Base-by-base conservation (phyloP, 2,888 invertebrate genomes). In the Theretra japonica region DNA sequence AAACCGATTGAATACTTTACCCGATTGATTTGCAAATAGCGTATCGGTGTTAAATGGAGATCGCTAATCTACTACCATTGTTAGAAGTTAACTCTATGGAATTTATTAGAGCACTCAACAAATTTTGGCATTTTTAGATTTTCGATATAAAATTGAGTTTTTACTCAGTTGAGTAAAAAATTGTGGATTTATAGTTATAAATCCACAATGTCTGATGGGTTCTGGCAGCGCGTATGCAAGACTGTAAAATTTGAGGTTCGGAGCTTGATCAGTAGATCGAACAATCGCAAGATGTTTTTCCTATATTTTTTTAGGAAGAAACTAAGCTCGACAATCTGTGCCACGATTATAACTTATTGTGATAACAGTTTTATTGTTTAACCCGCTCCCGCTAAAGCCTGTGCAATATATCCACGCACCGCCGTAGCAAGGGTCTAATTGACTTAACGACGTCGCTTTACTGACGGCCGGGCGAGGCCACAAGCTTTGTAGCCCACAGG, bases 371-470 rank as follows among this genome's bases (percentile, higher is more conserved):
- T 15, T 0, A 15, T 56, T n/a, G 58, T 62, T 8, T 58, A 58
- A 68, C 23, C 62, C 48, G 28, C 58, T 33, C 23, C 25, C 60
- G 69, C 72, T 41, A 50, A 62, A 56, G 71, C 62, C 11, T 17
- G 5, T 70, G 19, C 41, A 53, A 41, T n/a, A 59, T 60, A 53
- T 25, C 21, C 15, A 41, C 30, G 0, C 15, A 59, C 53, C 23
- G 4, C 15, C 6, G 41, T 59, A 69, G 48, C 69, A 60, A 70
- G 74, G 69, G 59, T 71, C 73, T 79, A 80, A 79, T 77, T 80
- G 74, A 80, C 73, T 79, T 75, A 74, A 74, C 72, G 71, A 68
- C 57, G 68, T 71, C 70, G 62, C 53, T 65, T 57, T 56, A 41
- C 56, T n/a, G 68, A 58, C 68, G 58, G 28, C 50, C 25, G 21